A percentile compares a stretch with the other conserved stretches of the same genome.
Evolutionary conservation across 2,113 vertebrate genomes (phyloP).

Genomic region (Corynorhinus townsendii): DNA sequence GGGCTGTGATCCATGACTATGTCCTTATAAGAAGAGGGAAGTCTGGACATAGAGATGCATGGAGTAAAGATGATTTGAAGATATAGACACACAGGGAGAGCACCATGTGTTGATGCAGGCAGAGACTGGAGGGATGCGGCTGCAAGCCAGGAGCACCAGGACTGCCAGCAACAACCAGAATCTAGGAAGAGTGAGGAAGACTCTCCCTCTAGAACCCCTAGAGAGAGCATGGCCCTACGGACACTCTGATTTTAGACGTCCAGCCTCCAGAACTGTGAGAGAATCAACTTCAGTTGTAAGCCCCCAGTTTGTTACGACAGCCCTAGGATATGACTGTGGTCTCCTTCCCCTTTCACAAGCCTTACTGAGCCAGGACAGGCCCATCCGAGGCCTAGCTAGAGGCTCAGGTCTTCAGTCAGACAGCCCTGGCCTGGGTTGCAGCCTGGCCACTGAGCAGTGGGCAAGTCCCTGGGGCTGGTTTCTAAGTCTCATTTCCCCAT

Average conservation of each 20-base stretch:
- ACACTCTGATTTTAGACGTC: neutral
- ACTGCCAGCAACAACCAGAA: neutral
- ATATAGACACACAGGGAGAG: neutral
- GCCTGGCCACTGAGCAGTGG: neutral
- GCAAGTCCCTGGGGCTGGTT: no score
- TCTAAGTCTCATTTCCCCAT: neutral
- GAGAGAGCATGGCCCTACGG: neutral
- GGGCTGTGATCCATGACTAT: neutral
- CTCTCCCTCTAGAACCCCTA: neutral
- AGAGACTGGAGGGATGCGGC: accelerated
- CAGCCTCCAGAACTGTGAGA: neutral
- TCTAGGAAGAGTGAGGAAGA: neutral
- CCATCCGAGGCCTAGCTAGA: neutral
- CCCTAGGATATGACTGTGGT: neutral
- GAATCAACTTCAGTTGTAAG: neutral
- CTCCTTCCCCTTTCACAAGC: neutral
- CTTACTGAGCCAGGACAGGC: neutral
- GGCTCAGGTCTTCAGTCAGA: neutral
- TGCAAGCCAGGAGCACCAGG: neutral
- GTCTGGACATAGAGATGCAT: neutral
- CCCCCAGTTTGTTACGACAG: neutral
- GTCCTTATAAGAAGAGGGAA: neutral
- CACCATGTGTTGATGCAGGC: neutral
- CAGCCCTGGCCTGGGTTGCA: neutral
- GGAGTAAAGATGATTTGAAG: neutral